Conservation (phyloP, 2,113 vertebrate genomes). For the Scomber colias region DNA sequence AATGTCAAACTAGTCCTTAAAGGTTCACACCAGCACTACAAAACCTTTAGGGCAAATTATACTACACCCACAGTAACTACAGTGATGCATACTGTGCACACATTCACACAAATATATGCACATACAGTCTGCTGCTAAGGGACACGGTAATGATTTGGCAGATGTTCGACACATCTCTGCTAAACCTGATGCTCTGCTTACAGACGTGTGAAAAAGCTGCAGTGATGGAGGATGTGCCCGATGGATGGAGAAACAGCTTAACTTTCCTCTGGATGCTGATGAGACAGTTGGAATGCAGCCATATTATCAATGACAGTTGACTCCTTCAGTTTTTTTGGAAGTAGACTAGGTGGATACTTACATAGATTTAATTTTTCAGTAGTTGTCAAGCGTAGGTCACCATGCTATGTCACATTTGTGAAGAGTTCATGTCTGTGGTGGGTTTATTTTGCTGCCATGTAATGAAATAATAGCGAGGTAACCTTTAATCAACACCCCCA, state of each 20-base stretch:
- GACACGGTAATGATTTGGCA: background rate
- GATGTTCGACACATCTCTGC: background rate
- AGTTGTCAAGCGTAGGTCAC: background rate
- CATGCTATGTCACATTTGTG: background rate
- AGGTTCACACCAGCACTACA: too few species aligned
- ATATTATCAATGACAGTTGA: background rate
- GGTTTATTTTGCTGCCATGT: background rate
- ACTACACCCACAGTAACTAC: background rate
- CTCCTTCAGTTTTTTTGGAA: background rate
- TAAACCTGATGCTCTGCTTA: background rate
- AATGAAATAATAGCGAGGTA: background rate
- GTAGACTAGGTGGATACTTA: background rate
- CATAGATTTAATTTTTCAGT: background rate
- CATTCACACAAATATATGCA: background rate
- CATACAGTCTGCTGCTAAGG: background rate
- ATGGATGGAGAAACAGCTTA: background rate
- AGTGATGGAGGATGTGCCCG: background rate
- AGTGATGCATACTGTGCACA: background rate
- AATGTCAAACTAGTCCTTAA: too few species aligned
- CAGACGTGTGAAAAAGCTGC: background rate
- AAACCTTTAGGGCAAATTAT: too few species aligned
- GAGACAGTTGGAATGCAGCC: background rate
- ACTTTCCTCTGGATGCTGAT: background rate
- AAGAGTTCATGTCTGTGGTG: slow-evolving; percentile 1
- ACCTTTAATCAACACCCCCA: slow-evolving; percentile 37